phyloP scores from a whole-genome alignment of 1,140 invertebrate species.

The Aricia agestis region DNA sequence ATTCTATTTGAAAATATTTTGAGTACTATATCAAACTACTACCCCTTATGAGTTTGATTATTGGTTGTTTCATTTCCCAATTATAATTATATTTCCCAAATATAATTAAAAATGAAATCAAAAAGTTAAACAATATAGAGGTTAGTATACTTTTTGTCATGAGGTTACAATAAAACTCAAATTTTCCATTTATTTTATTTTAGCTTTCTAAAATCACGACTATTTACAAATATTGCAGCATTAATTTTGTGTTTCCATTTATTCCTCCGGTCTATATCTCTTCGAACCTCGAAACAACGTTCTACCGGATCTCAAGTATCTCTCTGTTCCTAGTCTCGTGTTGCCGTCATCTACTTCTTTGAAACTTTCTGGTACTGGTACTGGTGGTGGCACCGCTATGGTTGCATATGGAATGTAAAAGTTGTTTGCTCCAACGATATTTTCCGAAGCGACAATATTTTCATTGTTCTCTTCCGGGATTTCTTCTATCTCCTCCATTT shows the following conservation, averaged over 20 bases:
- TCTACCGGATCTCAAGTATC: slow-evolving; percentile 8
- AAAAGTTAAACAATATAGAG: no score
- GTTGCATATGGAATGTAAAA: background rate
- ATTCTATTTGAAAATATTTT: no score
- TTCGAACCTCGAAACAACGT: slow-evolving; percentile 2
- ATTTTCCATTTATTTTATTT: background rate
- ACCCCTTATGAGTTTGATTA: no score
- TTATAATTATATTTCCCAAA: no score
- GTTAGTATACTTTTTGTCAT: no score
- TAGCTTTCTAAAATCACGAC: background rate
- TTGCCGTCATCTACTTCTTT: background rate
- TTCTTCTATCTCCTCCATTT: slow-evolving; percentile 32
- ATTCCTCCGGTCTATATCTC: slow-evolving; percentile 1
- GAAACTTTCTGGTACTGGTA: background rate
- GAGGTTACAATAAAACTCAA: background rate
- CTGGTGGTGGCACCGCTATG: background rate
- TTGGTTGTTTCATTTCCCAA: no score
- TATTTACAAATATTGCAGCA: slow-evolving; percentile 20
- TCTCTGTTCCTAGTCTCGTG: slow-evolving; percentile 11
- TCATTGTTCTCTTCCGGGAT: slow-evolving; percentile 7
- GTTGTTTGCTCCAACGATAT: background rate
- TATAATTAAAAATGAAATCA: no score
- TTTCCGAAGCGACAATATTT: background rate
- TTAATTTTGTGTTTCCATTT: background rate
- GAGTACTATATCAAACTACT: no score